Evolutionary conservation across 1,140 invertebrate genomes (phyloP).

Genomic region (Conus ventricosus): DNA sequence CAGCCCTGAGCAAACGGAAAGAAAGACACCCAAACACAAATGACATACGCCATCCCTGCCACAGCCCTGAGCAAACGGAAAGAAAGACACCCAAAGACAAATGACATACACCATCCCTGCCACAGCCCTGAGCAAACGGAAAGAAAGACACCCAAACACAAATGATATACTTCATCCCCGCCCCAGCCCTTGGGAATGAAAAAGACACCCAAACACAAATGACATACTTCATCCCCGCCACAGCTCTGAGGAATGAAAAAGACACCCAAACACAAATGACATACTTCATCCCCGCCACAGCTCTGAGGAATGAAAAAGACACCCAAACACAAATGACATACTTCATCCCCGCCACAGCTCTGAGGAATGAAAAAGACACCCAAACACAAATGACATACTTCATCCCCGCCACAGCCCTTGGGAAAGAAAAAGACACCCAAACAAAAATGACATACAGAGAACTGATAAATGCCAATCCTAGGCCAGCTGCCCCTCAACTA

Average conservation of each 20-base stretch:
- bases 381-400: too few species aligned
- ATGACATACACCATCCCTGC: too few species aligned
- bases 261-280: neutral
- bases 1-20: neutral
- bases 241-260: too few species aligned
- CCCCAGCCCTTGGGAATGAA: neutral
- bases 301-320: too few species aligned
- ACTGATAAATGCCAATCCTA: too few species aligned
- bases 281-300: too few species aligned
- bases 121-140: slow-evolving; percentile 16
- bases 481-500: too few species aligned
- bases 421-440: too few species aligned
- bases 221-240: too few species aligned
- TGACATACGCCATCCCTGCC: neutral
- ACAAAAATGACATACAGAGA: neutral
- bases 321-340: too few species aligned
- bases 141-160: neutral
- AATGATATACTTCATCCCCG: neutral
- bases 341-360: neutral
- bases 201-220: too few species aligned
- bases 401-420: too few species aligned
- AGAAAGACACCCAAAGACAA: neutral
- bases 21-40: neutral
- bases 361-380: neutral
- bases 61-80: neutral